These are phyloP conservation scores for Emys orbicularis DNA, from an alignment of 2,797 vertebrate genomes.

Conservation along the genomic window DNA sequence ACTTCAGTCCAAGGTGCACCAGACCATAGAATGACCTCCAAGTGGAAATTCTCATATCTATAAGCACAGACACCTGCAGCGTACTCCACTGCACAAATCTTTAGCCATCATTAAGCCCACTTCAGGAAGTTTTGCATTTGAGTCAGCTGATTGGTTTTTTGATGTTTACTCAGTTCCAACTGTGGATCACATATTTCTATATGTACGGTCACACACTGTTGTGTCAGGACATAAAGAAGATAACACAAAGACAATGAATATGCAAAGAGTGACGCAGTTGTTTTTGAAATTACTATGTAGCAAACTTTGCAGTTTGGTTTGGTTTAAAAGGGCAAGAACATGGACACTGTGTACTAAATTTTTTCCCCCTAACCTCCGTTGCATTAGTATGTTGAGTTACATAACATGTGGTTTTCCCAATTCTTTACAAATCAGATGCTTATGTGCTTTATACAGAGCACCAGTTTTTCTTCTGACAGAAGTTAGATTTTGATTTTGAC, in stretches of 20 bases:
- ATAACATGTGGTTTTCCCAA: neutral
- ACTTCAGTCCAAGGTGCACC: neutral
- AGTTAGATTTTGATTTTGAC: slow-evolving; percentile 17
- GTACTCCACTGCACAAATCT: neutral
- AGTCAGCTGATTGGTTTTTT: slow-evolving; percentile 18
- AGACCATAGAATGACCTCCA: neutral
- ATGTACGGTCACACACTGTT: neutral
- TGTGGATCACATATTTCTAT: neutral
- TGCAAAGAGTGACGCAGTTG: neutral
- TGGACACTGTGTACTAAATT: neutral
- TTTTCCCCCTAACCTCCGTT: neutral
- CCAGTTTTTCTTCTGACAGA: slow-evolving; percentile 40
- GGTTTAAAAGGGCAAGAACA: neutral
- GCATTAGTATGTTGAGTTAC: neutral
- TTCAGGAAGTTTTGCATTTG: neutral
- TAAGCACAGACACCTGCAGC: neutral
- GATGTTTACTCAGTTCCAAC: neutral
- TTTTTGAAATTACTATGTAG: neutral
- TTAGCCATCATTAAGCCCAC: neutral
- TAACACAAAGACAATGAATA: neutral
- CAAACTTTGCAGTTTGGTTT: fast-evolving
- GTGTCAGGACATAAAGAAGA: fast-evolving
- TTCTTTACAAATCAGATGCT: slow-evolving; percentile 26
- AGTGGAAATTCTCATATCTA: neutral
- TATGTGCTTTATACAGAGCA: neutral